These are phyloP conservation scores for Chondrosia reniformis DNA, from an alignment of 37 sponge, comb jelly and placozoan species.

Conservation along the genomic window DNA sequence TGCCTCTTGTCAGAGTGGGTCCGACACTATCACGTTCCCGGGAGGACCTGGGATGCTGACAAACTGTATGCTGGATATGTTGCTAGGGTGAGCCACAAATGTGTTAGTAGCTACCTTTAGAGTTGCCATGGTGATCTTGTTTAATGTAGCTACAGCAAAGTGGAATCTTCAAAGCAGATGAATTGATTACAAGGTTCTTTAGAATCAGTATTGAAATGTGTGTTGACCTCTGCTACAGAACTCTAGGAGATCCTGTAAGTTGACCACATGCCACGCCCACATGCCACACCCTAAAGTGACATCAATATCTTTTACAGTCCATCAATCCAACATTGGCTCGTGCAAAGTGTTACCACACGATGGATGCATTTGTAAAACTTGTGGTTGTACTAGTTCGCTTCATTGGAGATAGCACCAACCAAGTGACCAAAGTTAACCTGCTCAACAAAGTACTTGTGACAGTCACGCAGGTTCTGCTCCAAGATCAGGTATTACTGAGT, in stretches of 20 bases:
- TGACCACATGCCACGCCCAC: neutral
- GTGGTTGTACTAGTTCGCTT: constrained; percentile 90
- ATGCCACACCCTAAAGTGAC: neutral
- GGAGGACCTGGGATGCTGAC: constrained; percentile 80
- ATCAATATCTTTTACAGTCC: constrained; percentile 3
- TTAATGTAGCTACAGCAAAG: constrained; percentile 82
- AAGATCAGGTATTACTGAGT: constrained; percentile 70
- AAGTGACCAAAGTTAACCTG: constrained; percentile 83
- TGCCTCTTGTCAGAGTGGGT: constrained; percentile 96
- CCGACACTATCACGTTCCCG: constrained; percentile 87
- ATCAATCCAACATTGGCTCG: constrained; percentile 73
- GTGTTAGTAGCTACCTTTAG: neutral
- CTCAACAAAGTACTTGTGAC: constrained; percentile 86
- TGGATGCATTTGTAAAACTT: constrained; percentile 97
- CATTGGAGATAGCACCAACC: constrained; percentile 86
- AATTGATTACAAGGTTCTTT: constrained; percentile 90
- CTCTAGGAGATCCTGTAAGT: constrained; percentile 74
- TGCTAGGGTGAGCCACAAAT: constrained; percentile 48
- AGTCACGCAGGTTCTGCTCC: constrained; percentile 77
- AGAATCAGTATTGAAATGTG: constrained; percentile 96
- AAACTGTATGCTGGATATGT: constrained; percentile 87
- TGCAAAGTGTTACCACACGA: constrained; percentile 97
- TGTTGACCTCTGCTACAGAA: constrained; percentile 94
- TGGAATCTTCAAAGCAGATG: constrained; percentile 93
- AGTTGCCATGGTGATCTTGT: too few relatives aligned